Conservation (phyloP, 2,888 invertebrate species). For the Brenthis hecate region DNA sequence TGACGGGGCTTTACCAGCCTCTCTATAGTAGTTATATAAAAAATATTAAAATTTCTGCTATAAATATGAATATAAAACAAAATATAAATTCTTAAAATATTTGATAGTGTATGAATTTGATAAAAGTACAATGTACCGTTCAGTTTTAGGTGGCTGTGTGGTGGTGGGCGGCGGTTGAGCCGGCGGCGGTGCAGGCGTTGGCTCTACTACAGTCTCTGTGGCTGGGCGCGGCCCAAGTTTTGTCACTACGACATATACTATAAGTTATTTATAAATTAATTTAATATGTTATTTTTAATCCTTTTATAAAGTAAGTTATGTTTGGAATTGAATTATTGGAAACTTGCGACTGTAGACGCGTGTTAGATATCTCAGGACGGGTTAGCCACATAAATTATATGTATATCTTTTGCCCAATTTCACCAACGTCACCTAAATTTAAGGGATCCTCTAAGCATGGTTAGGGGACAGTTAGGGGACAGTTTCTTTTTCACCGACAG, state of each 20-base stretch:
- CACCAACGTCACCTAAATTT: too few species aligned
- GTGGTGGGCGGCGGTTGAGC: slow-evolving; percentile 63
- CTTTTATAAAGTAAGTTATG: too few species aligned
- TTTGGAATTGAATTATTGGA: too few species aligned
- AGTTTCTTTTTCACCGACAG: too few species aligned
- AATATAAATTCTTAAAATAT: neutral
- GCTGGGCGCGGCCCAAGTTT: slow-evolving; percentile 87
- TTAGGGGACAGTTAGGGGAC: too few species aligned
- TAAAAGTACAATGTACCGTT: slow-evolving; percentile 61
- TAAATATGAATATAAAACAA: neutral
- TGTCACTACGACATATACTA: slow-evolving; percentile 74
- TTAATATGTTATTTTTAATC: neutral
- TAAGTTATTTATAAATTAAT: slow-evolving; percentile 22
- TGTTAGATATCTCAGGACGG: too few species aligned
- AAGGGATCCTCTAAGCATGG: too few species aligned
- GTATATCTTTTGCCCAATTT: too few species aligned
- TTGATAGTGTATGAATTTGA: neutral
- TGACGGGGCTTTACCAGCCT: slow-evolving; percentile 88
- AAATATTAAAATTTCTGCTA: too few species aligned
- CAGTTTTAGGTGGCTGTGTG: slow-evolving; percentile 66
- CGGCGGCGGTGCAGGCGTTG: slow-evolving; percentile 68
- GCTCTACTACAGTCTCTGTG: slow-evolving; percentile 73
- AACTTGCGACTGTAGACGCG: too few species aligned
- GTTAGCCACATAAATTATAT: too few species aligned
- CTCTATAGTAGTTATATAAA: slow-evolving; percentile 55